Conservation (phyloP, 2,888 invertebrate genomes). For the Apamea sordens region DNA sequence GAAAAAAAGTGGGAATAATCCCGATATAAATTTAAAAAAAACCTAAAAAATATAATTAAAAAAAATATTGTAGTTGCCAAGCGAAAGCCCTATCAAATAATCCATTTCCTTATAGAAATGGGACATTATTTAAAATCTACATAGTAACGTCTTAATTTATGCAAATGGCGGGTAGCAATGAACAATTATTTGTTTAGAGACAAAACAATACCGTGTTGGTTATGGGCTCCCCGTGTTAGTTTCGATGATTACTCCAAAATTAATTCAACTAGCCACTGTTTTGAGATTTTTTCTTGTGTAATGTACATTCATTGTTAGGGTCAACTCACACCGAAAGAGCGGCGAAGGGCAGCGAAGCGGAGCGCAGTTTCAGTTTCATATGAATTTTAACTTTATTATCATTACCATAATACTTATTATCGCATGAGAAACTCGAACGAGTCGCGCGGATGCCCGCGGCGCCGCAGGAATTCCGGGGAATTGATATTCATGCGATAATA, state of each 20-base stretch:
- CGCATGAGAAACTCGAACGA: no score
- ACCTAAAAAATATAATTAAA: neutral
- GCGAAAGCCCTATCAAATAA: conserved; percentile 54
- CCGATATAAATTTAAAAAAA: neutral
- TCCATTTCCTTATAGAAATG: conserved; percentile 41
- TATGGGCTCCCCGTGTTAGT: conserved; percentile 39
- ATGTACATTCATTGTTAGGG: conserved; percentile 5
- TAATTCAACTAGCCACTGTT: conserved; percentile 56
- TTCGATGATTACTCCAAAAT: conserved; percentile 58
- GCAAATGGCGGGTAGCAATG: conserved; percentile 49
- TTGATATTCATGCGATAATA: no score
- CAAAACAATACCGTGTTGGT: conserved; percentile 57
- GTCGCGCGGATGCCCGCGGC: no score
- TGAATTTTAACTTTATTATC: no score
- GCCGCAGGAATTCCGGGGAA: no score
- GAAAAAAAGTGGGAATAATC: neutral
- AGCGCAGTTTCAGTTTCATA: no score
- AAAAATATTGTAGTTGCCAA: neutral
- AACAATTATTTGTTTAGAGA: conserved; percentile 55
- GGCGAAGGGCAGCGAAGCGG: no score
- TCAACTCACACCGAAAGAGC: no score
- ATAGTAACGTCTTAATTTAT: conserved; percentile 64
- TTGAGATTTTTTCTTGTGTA: conserved; percentile 13
- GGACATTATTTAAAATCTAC: conserved; percentile 51
- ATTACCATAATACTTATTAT: no score